A percentile compares a stretch with the other conserved stretches of the same genome.
These are phyloP conservation scores for Panopea generosa DNA, from an alignment of 2,888 invertebrate species.

Conservation along the genomic window DNA sequence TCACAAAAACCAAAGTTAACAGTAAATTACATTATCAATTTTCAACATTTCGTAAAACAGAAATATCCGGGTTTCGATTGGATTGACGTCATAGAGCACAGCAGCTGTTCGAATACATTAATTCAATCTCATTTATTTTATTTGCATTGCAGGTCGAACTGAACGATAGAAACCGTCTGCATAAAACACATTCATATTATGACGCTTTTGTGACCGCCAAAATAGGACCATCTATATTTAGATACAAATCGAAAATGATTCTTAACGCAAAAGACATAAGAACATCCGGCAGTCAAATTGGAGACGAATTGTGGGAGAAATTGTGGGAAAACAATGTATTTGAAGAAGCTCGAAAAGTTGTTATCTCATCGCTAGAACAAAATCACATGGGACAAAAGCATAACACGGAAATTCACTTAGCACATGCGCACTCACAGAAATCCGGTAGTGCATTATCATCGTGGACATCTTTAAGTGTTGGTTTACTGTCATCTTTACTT, in stretches of 20 bases:
- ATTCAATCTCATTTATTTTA: too few relatives aligned
- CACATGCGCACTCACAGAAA: conserved; percentile 24
- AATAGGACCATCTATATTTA: conserved; percentile 50
- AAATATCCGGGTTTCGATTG: too few relatives aligned
- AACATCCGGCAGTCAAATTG: conserved; percentile 53
- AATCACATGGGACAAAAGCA: conserved; percentile 51
- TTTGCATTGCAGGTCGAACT: conserved; percentile 50
- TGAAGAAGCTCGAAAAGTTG: conserved; percentile 32
- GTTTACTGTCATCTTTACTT: too few relatives aligned
- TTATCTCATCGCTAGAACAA: conserved; percentile 16
- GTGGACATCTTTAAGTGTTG: neutral
- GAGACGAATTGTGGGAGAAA: conserved; percentile 63
- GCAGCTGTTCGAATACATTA: too few relatives aligned
- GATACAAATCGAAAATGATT: conserved; percentile 55
- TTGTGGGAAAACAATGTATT: conserved; percentile 54
- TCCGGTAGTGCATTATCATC: neutral
- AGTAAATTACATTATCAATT: too few relatives aligned
- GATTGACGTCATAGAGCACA: too few relatives aligned
- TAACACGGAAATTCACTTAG: conserved; percentile 25
- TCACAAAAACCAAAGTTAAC: too few relatives aligned
- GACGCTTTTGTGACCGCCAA: conserved; percentile 57
- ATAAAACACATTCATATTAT: conserved; percentile 54
- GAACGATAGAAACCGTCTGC: conserved; percentile 47
- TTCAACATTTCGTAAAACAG: too few relatives aligned
- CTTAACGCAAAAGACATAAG: conserved; percentile 50